Evolutionary conservation across 2,113 vertebrate species (phyloP).

Genomic region (Andinoacara biseriatus): DNA sequence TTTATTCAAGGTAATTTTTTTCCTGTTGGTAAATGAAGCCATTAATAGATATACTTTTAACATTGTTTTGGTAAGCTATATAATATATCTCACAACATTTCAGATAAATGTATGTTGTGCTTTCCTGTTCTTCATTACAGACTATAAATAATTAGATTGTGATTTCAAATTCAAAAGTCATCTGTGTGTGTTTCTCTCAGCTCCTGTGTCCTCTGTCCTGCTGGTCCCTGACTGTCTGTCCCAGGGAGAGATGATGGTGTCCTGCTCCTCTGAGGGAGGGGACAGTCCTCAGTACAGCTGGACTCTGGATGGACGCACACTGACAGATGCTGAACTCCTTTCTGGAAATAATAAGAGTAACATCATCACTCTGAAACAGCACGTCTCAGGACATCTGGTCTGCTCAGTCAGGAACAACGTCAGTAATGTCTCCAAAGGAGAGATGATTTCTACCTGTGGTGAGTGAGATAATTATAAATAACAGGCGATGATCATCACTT

Average conservation of each 20-base stretch:
- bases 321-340: conserved; percentile 26
- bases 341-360: too few relatives aligned
- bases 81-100: rapidly evolving
- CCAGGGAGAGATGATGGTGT: too few relatives aligned
- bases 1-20: neutral
- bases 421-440: too few relatives aligned
- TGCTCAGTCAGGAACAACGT: too few relatives aligned
- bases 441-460: too few relatives aligned
- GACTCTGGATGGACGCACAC: too few relatives aligned
- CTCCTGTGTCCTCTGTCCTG: neutral
- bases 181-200: neutral
- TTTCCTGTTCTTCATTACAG: neutral
- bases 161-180: rapidly evolving
- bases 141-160: neutral
- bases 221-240: neutral
- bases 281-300: neutral
- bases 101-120: neutral
- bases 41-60: neutral
- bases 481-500: too few relatives aligned
- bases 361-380: too few relatives aligned
- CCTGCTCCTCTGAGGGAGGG: too few relatives aligned
- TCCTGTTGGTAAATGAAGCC: neutral
- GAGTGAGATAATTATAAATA: too few relatives aligned
- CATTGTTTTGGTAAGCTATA: neutral
- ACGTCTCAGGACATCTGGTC: too few relatives aligned